Percentiles rank a stretch among this genome's conserved stretches.
phyloP scores from a whole-genome alignment of 1,140 invertebrate species.

The Archegozetes longisetosus region DNA sequence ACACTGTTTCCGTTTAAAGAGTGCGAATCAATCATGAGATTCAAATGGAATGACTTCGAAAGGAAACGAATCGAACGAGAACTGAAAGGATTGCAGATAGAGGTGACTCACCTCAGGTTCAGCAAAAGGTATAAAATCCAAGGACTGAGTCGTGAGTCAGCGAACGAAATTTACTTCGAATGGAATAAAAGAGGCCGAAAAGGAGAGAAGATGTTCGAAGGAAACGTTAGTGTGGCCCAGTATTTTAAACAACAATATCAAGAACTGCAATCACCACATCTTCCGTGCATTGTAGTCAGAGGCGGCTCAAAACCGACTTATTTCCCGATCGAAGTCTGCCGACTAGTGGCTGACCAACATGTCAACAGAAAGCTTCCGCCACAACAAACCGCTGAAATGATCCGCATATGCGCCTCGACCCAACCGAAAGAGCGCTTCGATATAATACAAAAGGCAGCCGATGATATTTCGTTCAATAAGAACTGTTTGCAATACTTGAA shows the following conservation, averaged over 20 bases:
- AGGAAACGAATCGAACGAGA: constrained; percentile 12
- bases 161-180: constrained; percentile 14
- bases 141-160: constrained; percentile 13
- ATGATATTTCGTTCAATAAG: constrained; percentile 16
- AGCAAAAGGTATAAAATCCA: constrained; percentile 17
- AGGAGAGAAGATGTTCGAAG: background rate
- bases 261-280: constrained; percentile 21
- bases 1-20: background rate
- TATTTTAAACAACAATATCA: constrained; percentile 25
- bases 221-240: constrained; percentile 20
- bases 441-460: constrained; percentile 10
- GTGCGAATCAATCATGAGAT: background rate
- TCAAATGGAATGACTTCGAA: constrained; percentile 7
- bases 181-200: background rate
- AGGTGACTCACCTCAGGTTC: constrained; percentile 17
- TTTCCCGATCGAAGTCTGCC: constrained; percentile 28
- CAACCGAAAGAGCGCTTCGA: constrained; percentile 8
- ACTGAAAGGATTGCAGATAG: constrained; percentile 17
- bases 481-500: constrained; percentile 21
- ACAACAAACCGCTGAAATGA: constrained; percentile 19
- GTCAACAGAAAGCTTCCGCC: constrained; percentile 17
- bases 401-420: constrained; percentile 17
- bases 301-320: constrained; percentile 18
- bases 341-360: constrained; percentile 24
- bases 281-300: constrained; percentile 27